Percentiles rank a stretch among this genome's conserved stretches.
Conservation (phyloP, 2,888 invertebrate species). For the Campoletis raptor region DNA sequence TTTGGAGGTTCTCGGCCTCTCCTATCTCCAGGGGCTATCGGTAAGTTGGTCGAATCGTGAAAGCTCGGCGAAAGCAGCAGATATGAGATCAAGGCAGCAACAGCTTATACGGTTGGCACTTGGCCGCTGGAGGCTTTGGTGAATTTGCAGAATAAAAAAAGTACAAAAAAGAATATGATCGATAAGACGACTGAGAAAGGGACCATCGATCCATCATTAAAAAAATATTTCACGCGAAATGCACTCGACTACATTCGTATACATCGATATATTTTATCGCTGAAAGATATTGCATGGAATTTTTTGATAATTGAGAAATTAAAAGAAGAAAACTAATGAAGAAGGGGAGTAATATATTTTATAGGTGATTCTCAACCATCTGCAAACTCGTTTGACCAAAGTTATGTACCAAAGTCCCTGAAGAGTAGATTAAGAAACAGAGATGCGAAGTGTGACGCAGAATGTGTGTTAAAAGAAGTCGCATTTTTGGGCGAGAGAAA, state of each 20-base stretch:
- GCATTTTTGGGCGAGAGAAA: constrained; percentile 18
- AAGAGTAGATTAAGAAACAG: constrained; percentile 18
- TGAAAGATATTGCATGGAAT: constrained; percentile 28
- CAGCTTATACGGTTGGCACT: constrained; percentile 3
- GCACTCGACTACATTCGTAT: neutral
- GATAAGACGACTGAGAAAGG: neutral
- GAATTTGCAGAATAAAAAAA: constrained; percentile 1
- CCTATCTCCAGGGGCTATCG: constrained; percentile 48
- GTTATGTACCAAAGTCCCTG: constrained; percentile 17
- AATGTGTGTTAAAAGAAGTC: neutral
- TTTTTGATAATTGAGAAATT: constrained; percentile 59
- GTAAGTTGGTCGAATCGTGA: constrained; percentile 58
- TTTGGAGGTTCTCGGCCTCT: neutral
- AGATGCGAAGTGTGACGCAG: constrained; percentile 17
- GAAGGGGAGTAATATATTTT: neutral
- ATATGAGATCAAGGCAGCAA: neutral
- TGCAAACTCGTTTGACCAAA: constrained; percentile 29
- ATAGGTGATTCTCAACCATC: neutral
- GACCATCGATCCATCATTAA: neutral
- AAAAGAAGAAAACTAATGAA: constrained; percentile 50
- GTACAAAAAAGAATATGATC: neutral
- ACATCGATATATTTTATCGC: neutral
- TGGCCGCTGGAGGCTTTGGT: neutral
- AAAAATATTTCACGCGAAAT: neutral
- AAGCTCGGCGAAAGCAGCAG: constrained; percentile 63